Conservation (phyloP, 2,888 invertebrate species). For the Zygaena filipendulae region DNA sequence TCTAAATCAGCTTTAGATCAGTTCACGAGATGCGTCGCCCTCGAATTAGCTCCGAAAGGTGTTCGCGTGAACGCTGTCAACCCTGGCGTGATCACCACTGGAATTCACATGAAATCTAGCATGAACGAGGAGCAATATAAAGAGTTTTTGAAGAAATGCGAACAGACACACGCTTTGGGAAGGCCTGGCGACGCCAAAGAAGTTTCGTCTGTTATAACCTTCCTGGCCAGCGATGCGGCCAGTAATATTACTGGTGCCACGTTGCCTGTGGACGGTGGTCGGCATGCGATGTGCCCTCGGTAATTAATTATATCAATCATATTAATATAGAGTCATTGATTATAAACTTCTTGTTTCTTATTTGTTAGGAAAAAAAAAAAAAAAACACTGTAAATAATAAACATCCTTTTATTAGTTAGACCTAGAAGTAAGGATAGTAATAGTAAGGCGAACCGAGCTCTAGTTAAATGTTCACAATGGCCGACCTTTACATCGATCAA, state of each 20-base stretch:
- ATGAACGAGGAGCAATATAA: conserved; percentile 77
- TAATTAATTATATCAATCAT: conserved; percentile 23
- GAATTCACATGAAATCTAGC: conserved; percentile 62
- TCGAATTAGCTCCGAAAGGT: conserved; percentile 78
- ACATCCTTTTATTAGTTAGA: too few relatives aligned
- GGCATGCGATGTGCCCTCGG: conserved; percentile 60
- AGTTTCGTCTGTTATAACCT: conserved; percentile 83
- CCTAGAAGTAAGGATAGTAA: conserved; percentile 1
- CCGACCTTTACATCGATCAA: too few relatives aligned
- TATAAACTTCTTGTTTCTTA: too few relatives aligned
- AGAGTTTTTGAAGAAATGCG: conserved; percentile 77
- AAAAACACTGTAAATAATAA: too few relatives aligned
- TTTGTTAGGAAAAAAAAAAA: too few relatives aligned
- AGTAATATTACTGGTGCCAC: conserved; percentile 81
- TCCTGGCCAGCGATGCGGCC: conserved; percentile 80
- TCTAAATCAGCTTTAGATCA: conserved; percentile 93
- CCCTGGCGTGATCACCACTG: conserved; percentile 87
- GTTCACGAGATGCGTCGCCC: conserved; percentile 85
- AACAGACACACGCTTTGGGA: conserved; percentile 84
- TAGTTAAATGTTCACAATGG: too few relatives aligned
- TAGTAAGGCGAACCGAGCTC: too few relatives aligned
- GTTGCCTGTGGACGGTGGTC: conserved; percentile 82
- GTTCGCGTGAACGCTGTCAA: conserved; percentile 89
- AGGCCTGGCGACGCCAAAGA: conserved; percentile 78
- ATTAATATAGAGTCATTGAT: neutral